Evolutionary conservation across 2,888 invertebrate species (phyloP), one percentile per base, ranked within the genome.

Genomic region (Lysandra coridon): DNA sequence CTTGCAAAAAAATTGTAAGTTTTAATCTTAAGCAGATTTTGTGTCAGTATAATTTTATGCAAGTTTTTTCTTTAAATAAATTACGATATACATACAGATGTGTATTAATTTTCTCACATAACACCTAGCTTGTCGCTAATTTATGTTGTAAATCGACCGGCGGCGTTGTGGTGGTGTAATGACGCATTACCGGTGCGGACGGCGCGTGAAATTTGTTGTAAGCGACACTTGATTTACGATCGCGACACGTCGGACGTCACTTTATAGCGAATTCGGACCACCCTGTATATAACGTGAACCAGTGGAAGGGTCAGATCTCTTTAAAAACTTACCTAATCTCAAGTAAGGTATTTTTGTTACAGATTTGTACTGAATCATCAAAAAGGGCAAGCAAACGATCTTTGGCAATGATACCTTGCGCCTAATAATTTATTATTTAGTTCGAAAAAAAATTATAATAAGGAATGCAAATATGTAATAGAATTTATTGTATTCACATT

Each of bases 151-250:
- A 75, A 23, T 12, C 30, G 49, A 44, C 23, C 75, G 49, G 10
- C 44, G 74, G 30, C 10, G 17, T 1, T 4, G 57, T 30, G 75
- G 4, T 44, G 74, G 75, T 44, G 6, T 49, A 49, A 49, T 57
- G 84, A 81, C 83, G 85, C 84, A 92, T 92, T 92, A 92, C 85
- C 86, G 83, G 81, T 83, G 81, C 82, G 84, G 84, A 81, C 83
- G 88, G 86, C 82, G 85, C 92, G 91, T 92, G 92, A 92, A 92
- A 92, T 92, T 84, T 84, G 86, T 83, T 86, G 89, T 91, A 88
- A 88, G 85, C 84, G 84, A 86, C 75, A 75, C 75, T 44, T 91
- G 91, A 91, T 91, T 91, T 91, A 91, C 85, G 86, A 85, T 78
- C 12, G 23, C n/a, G 74, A 74, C 74, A 10, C 40, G 40, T 44